Evolutionary conservation across 2,113 vertebrate genomes (phyloP), one percentile per base, ranked within the genome.

Genomic region (Mastomys coucha): DNA sequence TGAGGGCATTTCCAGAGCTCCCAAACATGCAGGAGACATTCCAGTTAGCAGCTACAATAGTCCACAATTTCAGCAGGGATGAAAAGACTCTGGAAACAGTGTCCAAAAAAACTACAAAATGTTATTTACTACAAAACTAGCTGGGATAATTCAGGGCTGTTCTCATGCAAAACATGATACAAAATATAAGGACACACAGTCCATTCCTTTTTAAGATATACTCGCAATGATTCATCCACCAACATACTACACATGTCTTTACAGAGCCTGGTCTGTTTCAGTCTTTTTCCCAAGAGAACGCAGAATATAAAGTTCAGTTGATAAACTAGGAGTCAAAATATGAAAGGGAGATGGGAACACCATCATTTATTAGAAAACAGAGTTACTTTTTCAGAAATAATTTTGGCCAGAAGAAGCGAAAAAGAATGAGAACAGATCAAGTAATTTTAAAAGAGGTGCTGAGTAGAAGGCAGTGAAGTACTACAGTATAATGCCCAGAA

Each of bases 131-230:
- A 89, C 45, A 91, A 82, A 95, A 58, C 17, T 89, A 76, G 24
- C 6, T 60, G 28, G 45, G 63, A 36, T n/a, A n/a, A 72, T 89
- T 75, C 19, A 82, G 69, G 69, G 45, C 60, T 13, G 45, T 49
- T 93, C 28, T 84, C 45, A 20, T 70, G 91, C 78, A 95, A 96
- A 95, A 89, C n/a, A 89, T 20, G n/a, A 87, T 49, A 56, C 19
- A 28, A 51, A 69, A 39, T 12, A 60, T 3, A 22, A 93, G 96
- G 39, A 88, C 6, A 39, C 11, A 26, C 65, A 36, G 3, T 86
- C 42, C 56, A 3, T 80, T 2, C 76, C 84, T 91, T 93, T 95
- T 67, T n/a, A 9, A 87, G 88, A 60, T 19, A 42, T 7, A 17
- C 16, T 93, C 70, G 42, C 12, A 19, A 49, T 82, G 69, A 82